These are phyloP conservation scores for Sinhomidia bicolor DNA, from an alignment of 2,888 invertebrate species.

Conservation along the genomic window DNA sequence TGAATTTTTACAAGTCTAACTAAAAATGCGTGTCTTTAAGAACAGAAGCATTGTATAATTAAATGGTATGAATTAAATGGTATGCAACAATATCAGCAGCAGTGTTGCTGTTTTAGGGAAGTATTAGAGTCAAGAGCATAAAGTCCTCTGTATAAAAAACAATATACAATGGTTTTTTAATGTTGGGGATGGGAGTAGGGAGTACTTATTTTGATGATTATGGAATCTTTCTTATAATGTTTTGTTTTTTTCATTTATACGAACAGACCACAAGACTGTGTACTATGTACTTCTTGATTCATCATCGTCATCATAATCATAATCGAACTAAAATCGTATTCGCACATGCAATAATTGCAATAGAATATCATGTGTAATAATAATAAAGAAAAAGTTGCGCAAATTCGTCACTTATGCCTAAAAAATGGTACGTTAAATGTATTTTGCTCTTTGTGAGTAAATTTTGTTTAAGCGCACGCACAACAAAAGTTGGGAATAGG, in stretches of 20 bases:
- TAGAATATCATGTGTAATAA: constrained; percentile 54
- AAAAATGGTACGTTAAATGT: neutral
- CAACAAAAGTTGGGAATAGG: constrained; percentile 2
- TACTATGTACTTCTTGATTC: too few relatives aligned
- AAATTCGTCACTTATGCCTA: constrained; percentile 41
- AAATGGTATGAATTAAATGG: too few relatives aligned
- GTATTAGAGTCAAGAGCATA: constrained; percentile 67
- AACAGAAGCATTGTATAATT: neutral
- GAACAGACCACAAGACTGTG: neutral
- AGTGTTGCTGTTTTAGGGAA: neutral
- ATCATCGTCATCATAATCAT: constrained; percentile 4
- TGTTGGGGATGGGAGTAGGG: neutral
- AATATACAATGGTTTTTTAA: neutral
- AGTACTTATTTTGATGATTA: neutral
- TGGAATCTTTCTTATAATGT: constrained; percentile 20
- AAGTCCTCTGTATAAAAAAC: neutral
- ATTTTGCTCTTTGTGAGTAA: neutral
- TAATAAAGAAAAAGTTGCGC: constrained; percentile 66
- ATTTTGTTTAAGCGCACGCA: constrained; percentile 3
- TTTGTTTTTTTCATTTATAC: neutral
- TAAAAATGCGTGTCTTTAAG: constrained; percentile 22
- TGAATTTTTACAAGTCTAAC: neutral
- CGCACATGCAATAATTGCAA: constrained; percentile 54
- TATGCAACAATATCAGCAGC: neutral
- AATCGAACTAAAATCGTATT: constrained; percentile 45